phyloP scores from a whole-genome alignment of 2,888 invertebrate genomes.

The Apamea epomidion region DNA sequence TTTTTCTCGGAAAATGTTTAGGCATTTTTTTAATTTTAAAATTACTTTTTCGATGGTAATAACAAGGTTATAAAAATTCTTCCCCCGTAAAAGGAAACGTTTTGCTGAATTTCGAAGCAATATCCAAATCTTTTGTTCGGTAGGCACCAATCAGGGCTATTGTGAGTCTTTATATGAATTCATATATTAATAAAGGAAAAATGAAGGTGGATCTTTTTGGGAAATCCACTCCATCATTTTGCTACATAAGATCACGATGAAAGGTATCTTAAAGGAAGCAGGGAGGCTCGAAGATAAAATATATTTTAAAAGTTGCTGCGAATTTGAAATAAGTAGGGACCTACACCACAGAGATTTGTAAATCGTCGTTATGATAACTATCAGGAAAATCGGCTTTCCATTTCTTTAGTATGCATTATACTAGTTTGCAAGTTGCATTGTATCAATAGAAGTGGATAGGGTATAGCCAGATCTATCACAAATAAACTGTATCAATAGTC shows the following conservation, averaged over 20 bases:
- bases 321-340: too few relatives aligned
- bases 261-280: not conserved
- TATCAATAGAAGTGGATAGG: not conserved
- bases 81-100: constrained; percentile 21
- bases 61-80: constrained; percentile 28
- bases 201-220: constrained; percentile 13
- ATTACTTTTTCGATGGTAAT: constrained; percentile 14
- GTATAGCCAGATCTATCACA: constrained; percentile 6
- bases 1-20: not conserved
- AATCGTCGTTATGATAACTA: not conserved
- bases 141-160: constrained; percentile 51
- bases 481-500: constrained; percentile 19
- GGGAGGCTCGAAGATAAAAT: not conserved
- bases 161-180: constrained; percentile 50
- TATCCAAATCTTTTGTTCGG: constrained; percentile 41
- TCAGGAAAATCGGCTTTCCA: not conserved
- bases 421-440: constrained; percentile 1
- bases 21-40: constrained; percentile 6
- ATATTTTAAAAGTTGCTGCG: not conserved
- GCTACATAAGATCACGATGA: not conserved
- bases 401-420: not conserved
- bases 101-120: constrained; percentile 24
- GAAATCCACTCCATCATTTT: not conserved
- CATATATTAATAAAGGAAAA: constrained; percentile 36
- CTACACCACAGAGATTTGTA: not conserved